Base-by-base conservation (phyloP, 2,797 vertebrate genomes). In the Neosilurus mollespiculum region DNA sequence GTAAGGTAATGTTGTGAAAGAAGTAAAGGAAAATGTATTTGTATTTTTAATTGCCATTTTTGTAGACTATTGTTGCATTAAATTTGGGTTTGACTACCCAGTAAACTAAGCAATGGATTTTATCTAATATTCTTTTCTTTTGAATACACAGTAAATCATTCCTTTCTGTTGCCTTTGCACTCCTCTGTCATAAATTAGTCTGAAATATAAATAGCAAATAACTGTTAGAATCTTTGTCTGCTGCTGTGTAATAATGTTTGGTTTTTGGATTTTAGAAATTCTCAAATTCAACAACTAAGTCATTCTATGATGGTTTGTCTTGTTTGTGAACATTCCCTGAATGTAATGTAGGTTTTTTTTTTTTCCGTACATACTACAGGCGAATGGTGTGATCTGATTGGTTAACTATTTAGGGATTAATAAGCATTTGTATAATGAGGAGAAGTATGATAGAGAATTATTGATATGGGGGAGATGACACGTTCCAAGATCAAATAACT, bases 11-110 rank as follows among this genome's bases (percentile, higher is more conserved):
- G 53, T 85, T 81, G 83, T 85, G 59, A 85, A 86, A 84, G 71
- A 91, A 91, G 87, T 88, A 84, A 88, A 85, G 62, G 56, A 61
- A 86, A 65, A 81, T 81, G 69, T 86, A 81, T 81, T 86, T 83
- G 79, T 83, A 83, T 66, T 69, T 82, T 81, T 83, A 83, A 78
- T 83, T 85, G 80, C 85, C 82, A 78, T 82, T 79, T 85, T 84
- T 86, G 78, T 86, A 80, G 77, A 71, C 71, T 62, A 58, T 86
- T 58, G 66, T 87, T 86, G 20, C 67, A 83, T 87, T 88, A 86
- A 83, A 88, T 83, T 59, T 87, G 65, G 75, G 70, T 84, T 67
- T 51, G 30, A 83, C 53, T 81, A 49, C 75, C 72, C 73, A 58
- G 10, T 77, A 71, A 85, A 85, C 66, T 49, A 81, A 80, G 49